Evolutionary conservation across 2,113 vertebrate species (phyloP).

Genomic region (Macrotus californicus): DNA sequence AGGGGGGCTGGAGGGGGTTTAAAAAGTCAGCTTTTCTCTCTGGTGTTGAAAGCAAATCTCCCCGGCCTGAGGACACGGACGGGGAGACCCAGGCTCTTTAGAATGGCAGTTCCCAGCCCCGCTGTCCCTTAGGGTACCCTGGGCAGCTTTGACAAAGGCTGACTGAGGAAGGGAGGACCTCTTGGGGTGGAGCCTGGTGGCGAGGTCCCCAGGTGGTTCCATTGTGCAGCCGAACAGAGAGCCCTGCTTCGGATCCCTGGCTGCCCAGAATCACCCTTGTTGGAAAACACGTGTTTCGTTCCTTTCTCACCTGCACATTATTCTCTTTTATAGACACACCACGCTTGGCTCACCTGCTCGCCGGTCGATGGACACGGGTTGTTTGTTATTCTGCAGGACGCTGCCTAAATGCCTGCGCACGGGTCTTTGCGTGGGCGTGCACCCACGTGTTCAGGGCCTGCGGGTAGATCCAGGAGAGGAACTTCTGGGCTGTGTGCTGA

Average conservation of each 20-base stretch:
- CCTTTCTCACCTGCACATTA: neutral
- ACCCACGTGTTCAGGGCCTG: neutral
- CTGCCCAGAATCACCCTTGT: too few species aligned
- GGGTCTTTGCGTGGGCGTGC: neutral
- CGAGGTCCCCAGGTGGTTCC: too few species aligned
- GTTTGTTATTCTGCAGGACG: too few species aligned
- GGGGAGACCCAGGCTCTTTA: neutral
- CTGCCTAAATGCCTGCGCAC: rapidly evolving
- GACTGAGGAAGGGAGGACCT: neutral
- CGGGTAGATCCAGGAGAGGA: neutral
- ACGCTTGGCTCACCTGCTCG: neutral
- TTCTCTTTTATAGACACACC: rapidly evolving
- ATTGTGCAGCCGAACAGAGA: neutral
- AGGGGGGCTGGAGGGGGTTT: too few species aligned
- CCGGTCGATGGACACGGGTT: neutral
- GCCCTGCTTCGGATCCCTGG: too few species aligned
- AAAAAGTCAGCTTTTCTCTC: neutral
- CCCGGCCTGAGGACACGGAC: neutral
- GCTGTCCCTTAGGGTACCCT: neutral
- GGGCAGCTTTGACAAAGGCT: neutral
- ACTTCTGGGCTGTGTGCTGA: neutral
- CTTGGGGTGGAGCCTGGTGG: neutral
- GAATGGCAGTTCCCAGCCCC: too few species aligned
- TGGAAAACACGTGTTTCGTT: too few species aligned
- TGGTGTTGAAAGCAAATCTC: neutral